These are phyloP conservation scores for Hemichromis elongatus DNA, from an alignment of 2,113 vertebrate genomes.

Conservation along the genomic window DNA sequence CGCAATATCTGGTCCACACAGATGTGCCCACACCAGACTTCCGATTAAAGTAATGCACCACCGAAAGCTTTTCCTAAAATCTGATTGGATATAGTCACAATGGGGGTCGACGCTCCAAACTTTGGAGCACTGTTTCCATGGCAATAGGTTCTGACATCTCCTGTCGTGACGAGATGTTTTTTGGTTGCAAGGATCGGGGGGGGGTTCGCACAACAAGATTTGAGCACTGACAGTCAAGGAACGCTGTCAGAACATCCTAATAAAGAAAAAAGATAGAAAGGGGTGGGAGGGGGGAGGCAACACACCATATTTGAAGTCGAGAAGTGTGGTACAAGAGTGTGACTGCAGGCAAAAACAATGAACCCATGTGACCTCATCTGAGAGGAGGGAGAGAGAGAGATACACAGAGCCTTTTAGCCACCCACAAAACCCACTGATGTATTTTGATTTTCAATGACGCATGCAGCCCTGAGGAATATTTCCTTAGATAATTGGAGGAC, in stretches of 20 bases:
- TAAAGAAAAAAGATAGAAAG: not conserved
- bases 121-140: slow-evolving; percentile 74
- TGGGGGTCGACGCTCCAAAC: slow-evolving; percentile 59
- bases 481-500: slow-evolving; percentile 19
- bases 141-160: slow-evolving; percentile 68
- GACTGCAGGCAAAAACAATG: slow-evolving; percentile 18
- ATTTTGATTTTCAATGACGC: slow-evolving; percentile 25
- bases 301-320: not conserved
- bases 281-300: not conserved
- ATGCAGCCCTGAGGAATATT: slow-evolving; percentile 19
- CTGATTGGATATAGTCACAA: slow-evolving; percentile 63
- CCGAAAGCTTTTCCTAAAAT: slow-evolving; percentile 43
- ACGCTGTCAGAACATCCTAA: slow-evolving; percentile 15
- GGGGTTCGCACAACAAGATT: not conserved
- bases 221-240: not conserved
- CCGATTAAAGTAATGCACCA: slow-evolving; percentile 27
- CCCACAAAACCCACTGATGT: slow-evolving; percentile 23
- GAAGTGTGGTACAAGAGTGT: not conserved
- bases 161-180: slow-evolving; percentile 48
- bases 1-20: not conserved
- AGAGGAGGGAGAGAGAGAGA: not conserved
- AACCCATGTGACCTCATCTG: slow-evolving; percentile 26
- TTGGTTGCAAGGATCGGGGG: slow-evolving; percentile 18
- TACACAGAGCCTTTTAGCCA: slow-evolving; percentile 1
- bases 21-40: not conserved